phyloP scores from a whole-genome alignment of 2,888 invertebrate genomes.

The Ramazzottius varieornatus region DNA sequence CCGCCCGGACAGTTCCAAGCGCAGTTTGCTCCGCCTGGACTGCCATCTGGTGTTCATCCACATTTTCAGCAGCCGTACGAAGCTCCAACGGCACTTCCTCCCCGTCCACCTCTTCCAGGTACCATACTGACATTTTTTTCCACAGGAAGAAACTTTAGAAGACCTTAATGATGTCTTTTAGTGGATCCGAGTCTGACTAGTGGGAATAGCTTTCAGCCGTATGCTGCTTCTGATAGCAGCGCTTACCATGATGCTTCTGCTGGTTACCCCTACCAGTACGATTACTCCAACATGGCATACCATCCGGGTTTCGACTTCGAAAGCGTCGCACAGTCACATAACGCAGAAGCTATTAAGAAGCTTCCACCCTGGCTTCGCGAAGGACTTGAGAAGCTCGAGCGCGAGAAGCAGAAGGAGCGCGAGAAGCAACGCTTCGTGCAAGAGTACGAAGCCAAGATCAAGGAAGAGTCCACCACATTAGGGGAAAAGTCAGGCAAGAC shows the following conservation, averaged over 20 bases:
- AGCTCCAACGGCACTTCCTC: neutral
- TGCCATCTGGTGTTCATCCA: neutral
- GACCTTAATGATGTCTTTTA: too few species aligned
- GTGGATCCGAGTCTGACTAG: neutral
- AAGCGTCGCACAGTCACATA: neutral
- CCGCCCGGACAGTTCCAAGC: neutral
- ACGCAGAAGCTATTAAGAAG: slow-evolving; percentile 30
- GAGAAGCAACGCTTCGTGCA: slow-evolving; percentile 45
- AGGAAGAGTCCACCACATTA: slow-evolving; percentile 1
- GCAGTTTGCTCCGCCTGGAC: neutral
- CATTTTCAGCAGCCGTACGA: neutral
- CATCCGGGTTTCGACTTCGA: neutral
- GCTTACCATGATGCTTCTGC: too few species aligned
- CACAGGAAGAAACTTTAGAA: too few species aligned
- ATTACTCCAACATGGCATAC: neutral
- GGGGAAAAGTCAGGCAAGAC: neutral
- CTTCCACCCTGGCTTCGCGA: slow-evolving; percentile 94
- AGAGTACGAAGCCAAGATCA: slow-evolving; percentile 30
- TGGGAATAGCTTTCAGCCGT: neutral
- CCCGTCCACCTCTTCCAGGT: neutral
- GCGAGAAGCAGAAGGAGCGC: slow-evolving; percentile 60
- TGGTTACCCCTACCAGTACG: neutral
- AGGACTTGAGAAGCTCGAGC: slow-evolving; percentile 88
- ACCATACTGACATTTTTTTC: too few species aligned
- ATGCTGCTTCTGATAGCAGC: neutral